These are phyloP conservation scores for Yponomeuta sedellus DNA, from an alignment of 2,888 invertebrate genomes.

Conservation along the genomic window DNA sequence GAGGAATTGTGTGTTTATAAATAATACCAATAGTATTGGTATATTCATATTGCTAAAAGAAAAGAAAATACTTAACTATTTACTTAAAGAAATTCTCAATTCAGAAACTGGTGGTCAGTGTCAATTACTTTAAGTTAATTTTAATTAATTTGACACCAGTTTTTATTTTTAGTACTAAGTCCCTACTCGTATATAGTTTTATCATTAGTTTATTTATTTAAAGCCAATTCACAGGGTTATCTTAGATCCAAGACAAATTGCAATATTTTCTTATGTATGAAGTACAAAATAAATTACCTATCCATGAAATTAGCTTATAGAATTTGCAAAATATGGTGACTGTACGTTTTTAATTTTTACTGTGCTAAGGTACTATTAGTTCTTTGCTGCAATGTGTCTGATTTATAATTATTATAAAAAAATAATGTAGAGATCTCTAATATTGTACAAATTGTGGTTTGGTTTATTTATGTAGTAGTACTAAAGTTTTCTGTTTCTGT, in stretches of 20 bases:
- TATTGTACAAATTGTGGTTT: no score
- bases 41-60: no score
- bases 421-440: no score
- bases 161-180: background rate
- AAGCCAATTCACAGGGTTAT: background rate
- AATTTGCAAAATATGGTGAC: background rate
- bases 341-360: background rate
- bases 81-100: background rate
- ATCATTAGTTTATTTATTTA: background rate
- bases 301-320: background rate
- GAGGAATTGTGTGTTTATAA: no score
- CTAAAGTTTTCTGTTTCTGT: no score
- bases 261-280: background rate
- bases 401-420: no score
- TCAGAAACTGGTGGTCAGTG: background rate
- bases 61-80: no score
- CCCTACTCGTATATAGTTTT: background rate
- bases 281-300: constrained; percentile 14
- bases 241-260: background rate
- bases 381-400: background rate
- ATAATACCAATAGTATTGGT: no score
- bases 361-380: background rate
- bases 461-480: no score
- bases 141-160: background rate
- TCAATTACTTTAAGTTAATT: background rate